phyloP scores from a whole-genome alignment of 37 sponge, comb jelly and placozoan species.

The Beroe forskalii region DNA sequence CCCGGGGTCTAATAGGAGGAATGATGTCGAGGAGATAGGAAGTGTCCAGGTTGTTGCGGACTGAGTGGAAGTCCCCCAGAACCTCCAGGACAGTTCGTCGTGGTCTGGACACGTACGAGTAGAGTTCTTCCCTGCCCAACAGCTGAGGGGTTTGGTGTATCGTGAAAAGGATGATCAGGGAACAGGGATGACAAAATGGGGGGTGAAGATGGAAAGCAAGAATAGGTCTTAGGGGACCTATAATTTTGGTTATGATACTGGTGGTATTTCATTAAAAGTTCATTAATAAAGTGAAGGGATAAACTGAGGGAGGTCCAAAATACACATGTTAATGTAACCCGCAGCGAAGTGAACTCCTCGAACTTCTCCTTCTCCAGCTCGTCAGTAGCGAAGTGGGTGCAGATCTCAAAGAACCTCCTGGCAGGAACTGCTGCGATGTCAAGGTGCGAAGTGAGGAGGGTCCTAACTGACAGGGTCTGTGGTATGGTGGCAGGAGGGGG shows the following conservation, averaged over 20 bases:
- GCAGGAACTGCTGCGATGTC: constrained; percentile 85
- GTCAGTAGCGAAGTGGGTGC: constrained; percentile 75
- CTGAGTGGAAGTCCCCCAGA: constrained; percentile 83
- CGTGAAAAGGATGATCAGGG: too few relatives aligned
- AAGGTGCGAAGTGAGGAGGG: constrained; percentile 72
- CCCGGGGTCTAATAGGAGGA: constrained; percentile 85
- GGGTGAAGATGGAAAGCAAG: too few relatives aligned
- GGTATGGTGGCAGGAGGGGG: not conserved
- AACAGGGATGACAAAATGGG: too few relatives aligned
- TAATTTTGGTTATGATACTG: too few relatives aligned
- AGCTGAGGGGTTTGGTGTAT: constrained; percentile 45
- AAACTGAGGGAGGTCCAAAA: not conserved
- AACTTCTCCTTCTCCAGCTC: constrained; percentile 92
- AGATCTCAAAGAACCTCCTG: constrained; percentile 85
- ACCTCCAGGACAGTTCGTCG: constrained; percentile 89
- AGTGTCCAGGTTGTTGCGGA: constrained; percentile 72
- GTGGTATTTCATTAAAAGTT: too few relatives aligned
- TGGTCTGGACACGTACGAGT: constrained; percentile 84
- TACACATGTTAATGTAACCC: too few relatives aligned
- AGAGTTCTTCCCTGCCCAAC: constrained; percentile 79
- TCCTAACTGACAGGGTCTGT: constrained; percentile 52
- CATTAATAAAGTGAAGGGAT: not conserved
- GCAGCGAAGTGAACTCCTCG: constrained; percentile 78
- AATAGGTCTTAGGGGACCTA: too few relatives aligned
- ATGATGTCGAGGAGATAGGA: constrained; percentile 88